Evolutionary conservation across 2,797 vertebrate species (phyloP).

Genomic region (Chrysocyon brachyurus): DNA sequence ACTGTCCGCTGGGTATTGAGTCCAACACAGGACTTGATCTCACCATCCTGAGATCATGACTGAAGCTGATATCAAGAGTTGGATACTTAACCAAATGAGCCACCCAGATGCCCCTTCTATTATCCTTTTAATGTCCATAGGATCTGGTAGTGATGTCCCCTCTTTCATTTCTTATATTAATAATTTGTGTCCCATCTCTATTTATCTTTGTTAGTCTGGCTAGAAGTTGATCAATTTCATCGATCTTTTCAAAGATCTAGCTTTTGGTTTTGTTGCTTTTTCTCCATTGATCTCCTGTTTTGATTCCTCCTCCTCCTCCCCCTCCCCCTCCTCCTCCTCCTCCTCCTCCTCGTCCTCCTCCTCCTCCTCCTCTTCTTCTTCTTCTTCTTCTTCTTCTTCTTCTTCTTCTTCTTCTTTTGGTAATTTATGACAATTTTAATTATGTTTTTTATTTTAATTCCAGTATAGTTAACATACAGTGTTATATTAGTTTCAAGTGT

Average conservation of each 20-base stretch:
- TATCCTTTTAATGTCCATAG: background rate
- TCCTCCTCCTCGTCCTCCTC: background rate
- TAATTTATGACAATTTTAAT: background rate
- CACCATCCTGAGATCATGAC: background rate
- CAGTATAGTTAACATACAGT: background rate
- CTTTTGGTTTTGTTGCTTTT: background rate
- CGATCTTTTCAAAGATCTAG: slow-evolving; percentile 25
- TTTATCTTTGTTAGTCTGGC: background rate
- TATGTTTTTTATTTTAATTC: background rate
- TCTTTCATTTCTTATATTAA: background rate
- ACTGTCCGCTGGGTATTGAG: background rate
- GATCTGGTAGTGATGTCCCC: background rate
- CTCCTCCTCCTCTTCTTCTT: no score
- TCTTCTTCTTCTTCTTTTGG: background rate
- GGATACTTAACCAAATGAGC: background rate
- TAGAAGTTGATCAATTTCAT: background rate
- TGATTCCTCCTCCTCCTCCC: background rate
- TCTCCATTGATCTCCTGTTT: background rate
- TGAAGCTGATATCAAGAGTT: background rate
- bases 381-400: no score
- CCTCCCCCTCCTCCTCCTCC: no score
- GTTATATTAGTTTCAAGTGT: background rate
- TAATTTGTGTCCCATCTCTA: background rate
- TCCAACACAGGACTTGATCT: background rate
- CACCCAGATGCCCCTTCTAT: background rate